Evolutionary conservation across 2,113 vertebrate genomes (phyloP), one percentile per base, ranked within the genome.

Genomic region (Atractosteus spatula): DNA sequence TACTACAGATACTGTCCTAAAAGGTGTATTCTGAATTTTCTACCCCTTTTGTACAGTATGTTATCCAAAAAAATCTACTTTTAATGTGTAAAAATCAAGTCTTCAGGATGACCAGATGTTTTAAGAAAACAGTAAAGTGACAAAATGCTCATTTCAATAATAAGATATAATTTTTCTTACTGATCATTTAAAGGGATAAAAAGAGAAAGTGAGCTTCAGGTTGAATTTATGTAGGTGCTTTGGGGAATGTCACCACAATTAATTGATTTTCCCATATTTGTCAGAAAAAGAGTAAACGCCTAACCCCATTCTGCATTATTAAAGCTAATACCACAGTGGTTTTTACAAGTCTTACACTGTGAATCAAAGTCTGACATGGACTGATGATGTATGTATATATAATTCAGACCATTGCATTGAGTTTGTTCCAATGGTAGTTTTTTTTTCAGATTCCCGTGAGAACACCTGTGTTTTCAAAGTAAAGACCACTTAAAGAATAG

Each of bases 401-500:
- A 88, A 90, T 90, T 91, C 83, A 84, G 82, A 81, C 74, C 74
- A 65, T 78, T 84, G 82, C 78, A 82, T 74, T 59, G 80, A 67
- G 74, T 76, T 79, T 69, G 65, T 74, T 84, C 79, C 75, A 61
- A 68, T 74, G 73, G 51, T 65, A 45, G 56, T 62, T 74, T 43
- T 51, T 64, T 55, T 77, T 78, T 74, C 80, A 81, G 83, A 69
- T 57, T 80, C 86, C 83, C 88, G 84, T 75, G 86, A 87, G 89
- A 83, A 83, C 83, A 89, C 86, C 88, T 89, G 88, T 87, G 84
- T 89, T 91, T 89, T 87, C 83, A 88, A 81, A 90, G 88, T 91
- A 88, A 91, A 90, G 89, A 90, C 85, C 90, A 92, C 89, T 92
- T 89, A 86, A 85, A 91, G 87, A 88, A 88, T 85, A 87, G 89